These are phyloP conservation scores for Drosophila eohydei DNA, from an alignment of 2,888 invertebrate genomes.

Conservation along the genomic window DNA sequence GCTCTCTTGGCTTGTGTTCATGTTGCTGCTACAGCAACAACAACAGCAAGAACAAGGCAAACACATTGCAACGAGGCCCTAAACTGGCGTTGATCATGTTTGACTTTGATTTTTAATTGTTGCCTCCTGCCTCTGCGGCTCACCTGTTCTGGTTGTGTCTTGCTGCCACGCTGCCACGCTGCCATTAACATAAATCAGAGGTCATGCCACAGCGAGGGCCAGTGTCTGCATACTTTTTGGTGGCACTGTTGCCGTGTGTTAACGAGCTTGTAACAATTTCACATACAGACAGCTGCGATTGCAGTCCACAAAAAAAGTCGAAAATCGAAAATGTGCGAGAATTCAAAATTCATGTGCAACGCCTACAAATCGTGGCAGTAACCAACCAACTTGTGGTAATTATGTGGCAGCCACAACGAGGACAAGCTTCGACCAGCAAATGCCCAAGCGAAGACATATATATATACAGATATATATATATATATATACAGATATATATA, in stretches of 20 bases:
- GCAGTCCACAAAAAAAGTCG: conserved; percentile 23
- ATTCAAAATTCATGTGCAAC: conserved; percentile 83
- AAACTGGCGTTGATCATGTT: conserved; percentile 84
- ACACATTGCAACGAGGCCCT: conserved; percentile 71
- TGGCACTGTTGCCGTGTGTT: conserved; percentile 80
- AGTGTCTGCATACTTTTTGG: conserved; percentile 52
- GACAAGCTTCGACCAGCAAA: conserved; percentile 61
- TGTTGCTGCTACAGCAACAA: conserved; percentile 63
- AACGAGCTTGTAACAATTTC: conserved; percentile 84
- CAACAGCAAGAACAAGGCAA: conserved; percentile 25
- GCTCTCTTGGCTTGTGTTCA: conserved; percentile 67
- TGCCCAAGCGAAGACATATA: conserved; percentile 22
- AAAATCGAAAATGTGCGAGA: conserved; percentile 58
- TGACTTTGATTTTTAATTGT: conserved; percentile 85
- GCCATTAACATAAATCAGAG: conserved; percentile 79
- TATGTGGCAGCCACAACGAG: conserved; percentile 58
- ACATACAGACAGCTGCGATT: conserved; percentile 61
- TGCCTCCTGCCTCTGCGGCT: conserved; percentile 67
- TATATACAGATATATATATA: neutral
- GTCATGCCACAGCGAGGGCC: conserved; percentile 51
- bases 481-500: neutral
- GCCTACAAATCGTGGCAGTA: conserved; percentile 72
- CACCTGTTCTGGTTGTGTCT: conserved; percentile 78
- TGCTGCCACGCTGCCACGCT: conserved; percentile 38
- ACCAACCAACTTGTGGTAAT: conserved; percentile 46